phyloP scores from a whole-genome alignment of 53 echinoderm and acorn worm genomes.

The Actinopyga echinites region DNA sequence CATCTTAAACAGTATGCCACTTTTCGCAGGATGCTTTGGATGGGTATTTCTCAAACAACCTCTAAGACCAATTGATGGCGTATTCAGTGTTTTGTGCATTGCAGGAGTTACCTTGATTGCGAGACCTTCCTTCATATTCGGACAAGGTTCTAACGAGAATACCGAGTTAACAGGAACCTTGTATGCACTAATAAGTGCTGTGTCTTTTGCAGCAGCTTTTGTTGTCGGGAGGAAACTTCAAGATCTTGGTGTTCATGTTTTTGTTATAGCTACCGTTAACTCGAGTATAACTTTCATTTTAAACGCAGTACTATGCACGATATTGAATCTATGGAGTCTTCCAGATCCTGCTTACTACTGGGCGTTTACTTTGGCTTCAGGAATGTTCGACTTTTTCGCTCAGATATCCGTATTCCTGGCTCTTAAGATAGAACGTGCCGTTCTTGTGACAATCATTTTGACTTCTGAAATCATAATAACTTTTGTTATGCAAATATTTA shows the following conservation, averaged over 20 bases:
- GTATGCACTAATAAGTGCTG: conserved; percentile 1
- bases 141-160: not conserved
- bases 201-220: not conserved
- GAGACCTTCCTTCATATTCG: conserved; percentile 13
- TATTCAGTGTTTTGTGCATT: conserved; percentile 3
- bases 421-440: conserved; percentile 12
- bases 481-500: conserved; percentile 18
- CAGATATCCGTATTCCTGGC: conserved; percentile 9
- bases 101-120: conserved; percentile 8
- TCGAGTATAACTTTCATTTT: not conserved
- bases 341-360: conserved; percentile 30
- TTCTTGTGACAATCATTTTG: conserved; percentile 13
- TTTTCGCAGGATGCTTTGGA: conserved; percentile 21
- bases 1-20: conserved; percentile 24
- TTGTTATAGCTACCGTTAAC: not conserved
- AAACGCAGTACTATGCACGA: not conserved
- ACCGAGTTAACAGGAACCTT: not conserved
- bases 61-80: not conserved
- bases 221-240: not conserved
- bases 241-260: not conserved
- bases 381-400: conserved; percentile 21
- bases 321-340: not conserved
- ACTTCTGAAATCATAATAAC: conserved; percentile 21
- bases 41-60: conserved; percentile 24
- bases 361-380: conserved; percentile 7